phyloP scores from a whole-genome alignment of 37 sponge, comb jelly and placozoan species.

The Cladorhizidae sp. region DNA sequence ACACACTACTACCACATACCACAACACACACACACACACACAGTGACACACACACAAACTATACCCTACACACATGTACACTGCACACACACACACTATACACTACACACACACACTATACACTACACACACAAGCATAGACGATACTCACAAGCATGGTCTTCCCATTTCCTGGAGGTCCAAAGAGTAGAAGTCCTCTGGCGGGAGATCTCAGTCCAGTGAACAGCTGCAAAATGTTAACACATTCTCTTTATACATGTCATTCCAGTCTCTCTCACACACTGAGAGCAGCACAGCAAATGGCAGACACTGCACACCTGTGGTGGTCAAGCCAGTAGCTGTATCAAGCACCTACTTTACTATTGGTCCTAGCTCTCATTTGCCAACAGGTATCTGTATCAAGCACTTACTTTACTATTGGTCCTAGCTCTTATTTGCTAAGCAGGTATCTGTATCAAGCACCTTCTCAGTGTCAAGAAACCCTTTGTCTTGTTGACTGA shows the following conservation, averaged over 20 bases:
- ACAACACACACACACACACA: neutral
- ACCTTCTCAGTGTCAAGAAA: too few species aligned
- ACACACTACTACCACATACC: too few species aligned
- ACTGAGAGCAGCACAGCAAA: neutral
- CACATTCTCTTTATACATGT: neutral
- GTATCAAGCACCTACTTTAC: too few species aligned
- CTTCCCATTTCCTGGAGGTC: slow-evolving; percentile 99
- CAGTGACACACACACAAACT: neutral
- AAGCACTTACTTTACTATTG: too few species aligned
- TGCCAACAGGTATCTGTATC: too few species aligned
- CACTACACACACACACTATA: neutral
- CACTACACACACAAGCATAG: neutral
- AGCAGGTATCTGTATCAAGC: too few species aligned
- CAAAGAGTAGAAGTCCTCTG: slow-evolving; percentile 96
- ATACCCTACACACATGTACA: neutral
- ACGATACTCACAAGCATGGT: slow-evolving; percentile 66
- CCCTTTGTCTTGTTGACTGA: too few species aligned
- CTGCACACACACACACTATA: slow-evolving; percentile 2
- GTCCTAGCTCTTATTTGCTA: too few species aligned
- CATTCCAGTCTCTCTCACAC: neutral
- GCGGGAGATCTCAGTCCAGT: slow-evolving; percentile 97
- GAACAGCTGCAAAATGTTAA: slow-evolving; percentile 64
- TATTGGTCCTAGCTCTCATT: too few species aligned
- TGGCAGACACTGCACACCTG: neutral
- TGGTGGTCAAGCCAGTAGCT: too few species aligned